Evolutionary conservation across 2,888 invertebrate genomes (phyloP), one percentile per base, ranked within the genome.

Genomic region (Azorinus chamasolen): DNA sequence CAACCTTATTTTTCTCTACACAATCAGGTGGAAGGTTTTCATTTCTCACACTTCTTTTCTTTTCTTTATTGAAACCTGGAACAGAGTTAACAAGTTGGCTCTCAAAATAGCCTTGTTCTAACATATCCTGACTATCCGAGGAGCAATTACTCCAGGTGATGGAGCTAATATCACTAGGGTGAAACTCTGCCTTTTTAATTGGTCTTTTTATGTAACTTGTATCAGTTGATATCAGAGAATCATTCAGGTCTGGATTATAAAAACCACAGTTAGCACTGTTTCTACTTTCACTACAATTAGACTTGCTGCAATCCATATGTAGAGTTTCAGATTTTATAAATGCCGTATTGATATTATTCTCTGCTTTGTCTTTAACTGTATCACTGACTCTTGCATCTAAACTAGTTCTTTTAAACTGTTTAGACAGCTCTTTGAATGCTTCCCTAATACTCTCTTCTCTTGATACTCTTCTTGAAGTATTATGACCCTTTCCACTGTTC

Each of bases 211-310:
- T 41, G 24, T 50, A 70, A 20, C 70, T 76, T 25, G 61, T 62
- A 62, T 80, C 80, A 14, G 54, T 25, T 10, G 75, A 72, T 0
- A 75, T 48, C 14, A 76, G n/a, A 8, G 72, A 75, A 41, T 78
- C 72, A 61, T 10, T 32, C 32, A 32, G 10, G 32, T 32, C 32
- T 6, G 32, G 32, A 6, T 32, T 32, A 32, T 32, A 32, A 32
- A 32, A 32, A 32, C 32, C 32, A 32, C 32, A 32, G 32, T 32
- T 32, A 32, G 32, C 32, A 6, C 5, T 32, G 4, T 10, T 32
- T 32, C 10, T 10, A n/a, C n/a, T n/a, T n/a, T n/a, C n/a, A 32
- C 32, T 32, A 32, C 32, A 32, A 32, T 32, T 32, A 10, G 32
- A 32, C 32, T 32, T 32, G 32, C 10, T 32, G 5, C 5, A 6